These are phyloP conservation scores for Pangasianodon gigas DNA, from an alignment of 2,113 vertebrate species.

Conservation along the genomic window DNA sequence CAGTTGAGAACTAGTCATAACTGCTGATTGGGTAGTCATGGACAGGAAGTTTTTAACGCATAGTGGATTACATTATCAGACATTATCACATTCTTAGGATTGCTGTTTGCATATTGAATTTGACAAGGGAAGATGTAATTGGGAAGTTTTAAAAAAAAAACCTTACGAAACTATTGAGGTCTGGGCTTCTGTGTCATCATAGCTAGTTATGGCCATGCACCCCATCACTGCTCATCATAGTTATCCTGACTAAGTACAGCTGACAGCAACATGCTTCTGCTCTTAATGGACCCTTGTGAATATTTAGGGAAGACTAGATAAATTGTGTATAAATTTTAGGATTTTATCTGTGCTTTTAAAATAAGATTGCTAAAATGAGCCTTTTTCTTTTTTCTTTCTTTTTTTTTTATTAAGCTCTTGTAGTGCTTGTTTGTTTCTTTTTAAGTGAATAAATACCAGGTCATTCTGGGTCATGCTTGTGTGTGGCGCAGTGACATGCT, in stretches of 20 bases:
- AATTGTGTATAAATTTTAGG: background rate
- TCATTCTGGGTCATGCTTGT: constrained; percentile 1
- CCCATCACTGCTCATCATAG: constrained; percentile 20
- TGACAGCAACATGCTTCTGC: constrained; percentile 11
- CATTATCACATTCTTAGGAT: background rate
- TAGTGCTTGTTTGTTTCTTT: background rate
- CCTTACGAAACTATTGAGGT: background rate
- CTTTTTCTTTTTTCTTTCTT: background rate
- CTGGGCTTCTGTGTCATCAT: background rate
- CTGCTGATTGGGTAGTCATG: background rate
- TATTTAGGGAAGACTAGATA: background rate
- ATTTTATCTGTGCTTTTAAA: background rate
- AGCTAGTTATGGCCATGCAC: background rate
- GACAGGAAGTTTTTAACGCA: background rate
- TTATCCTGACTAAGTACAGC: background rate
- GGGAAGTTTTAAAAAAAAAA: background rate
- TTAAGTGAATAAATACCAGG: background rate
- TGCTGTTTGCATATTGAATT: background rate
- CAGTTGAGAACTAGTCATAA: background rate
- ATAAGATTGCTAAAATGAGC: background rate
- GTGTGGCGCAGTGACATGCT: background rate
- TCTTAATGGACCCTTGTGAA: background rate
- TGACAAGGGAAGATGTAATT: background rate
- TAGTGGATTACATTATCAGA: background rate
- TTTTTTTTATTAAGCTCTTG: background rate